phyloP scores from a whole-genome alignment of 2,888 invertebrate species.

The Pristionchus entomophagus region DNA sequence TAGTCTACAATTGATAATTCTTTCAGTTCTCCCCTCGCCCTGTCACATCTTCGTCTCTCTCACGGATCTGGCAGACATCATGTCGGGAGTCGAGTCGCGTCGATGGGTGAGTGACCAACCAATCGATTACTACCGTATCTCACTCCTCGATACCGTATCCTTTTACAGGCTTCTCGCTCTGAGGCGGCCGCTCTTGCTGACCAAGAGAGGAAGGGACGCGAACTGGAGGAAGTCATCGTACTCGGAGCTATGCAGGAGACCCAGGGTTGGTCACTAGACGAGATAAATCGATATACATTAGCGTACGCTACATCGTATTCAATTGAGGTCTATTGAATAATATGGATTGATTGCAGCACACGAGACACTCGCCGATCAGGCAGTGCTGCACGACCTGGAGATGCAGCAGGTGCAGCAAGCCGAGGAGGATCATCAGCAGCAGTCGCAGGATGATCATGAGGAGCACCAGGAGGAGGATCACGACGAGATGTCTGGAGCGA shows the following conservation, averaged over 20 bases:
- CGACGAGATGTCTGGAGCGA: too few relatives aligned
- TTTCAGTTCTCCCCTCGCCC: conserved; percentile 21
- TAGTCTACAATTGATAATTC: background rate
- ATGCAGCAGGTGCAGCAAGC: background rate
- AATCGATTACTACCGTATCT: background rate
- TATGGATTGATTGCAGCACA: background rate
- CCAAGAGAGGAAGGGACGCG: background rate
- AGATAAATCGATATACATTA: background rate
- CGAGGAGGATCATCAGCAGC: too few relatives aligned
- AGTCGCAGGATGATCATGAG: conserved; percentile 2
- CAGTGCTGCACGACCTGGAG: background rate
- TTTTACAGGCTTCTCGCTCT: background rate
- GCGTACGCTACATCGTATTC: background rate
- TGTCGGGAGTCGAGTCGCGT: background rate
- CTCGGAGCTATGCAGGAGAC: background rate
- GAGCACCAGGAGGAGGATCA: background rate
- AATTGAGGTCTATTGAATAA: background rate
- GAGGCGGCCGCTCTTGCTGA: background rate
- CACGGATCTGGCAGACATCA: conserved; percentile 37
- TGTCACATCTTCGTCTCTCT: conserved; percentile 28
- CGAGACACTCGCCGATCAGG: background rate
- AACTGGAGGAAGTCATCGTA: background rate
- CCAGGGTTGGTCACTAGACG: background rate
- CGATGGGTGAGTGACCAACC: background rate
- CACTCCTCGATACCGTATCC: background rate